phyloP scores from a whole-genome alignment of 2,888 invertebrate genomes.

The Epiperipatus broadwayi region DNA sequence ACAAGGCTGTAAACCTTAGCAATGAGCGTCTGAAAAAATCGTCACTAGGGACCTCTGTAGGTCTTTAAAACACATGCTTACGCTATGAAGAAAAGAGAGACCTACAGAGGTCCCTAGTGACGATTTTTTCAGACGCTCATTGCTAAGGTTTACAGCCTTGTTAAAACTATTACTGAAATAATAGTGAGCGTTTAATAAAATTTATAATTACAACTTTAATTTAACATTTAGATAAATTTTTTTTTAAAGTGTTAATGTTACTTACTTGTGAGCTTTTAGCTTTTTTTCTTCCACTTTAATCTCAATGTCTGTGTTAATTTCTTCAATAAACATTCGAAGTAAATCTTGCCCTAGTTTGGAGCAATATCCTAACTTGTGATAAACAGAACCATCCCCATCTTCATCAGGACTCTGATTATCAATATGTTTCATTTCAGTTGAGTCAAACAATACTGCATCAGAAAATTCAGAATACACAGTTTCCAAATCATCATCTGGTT shows the following conservation, averaged over 20 bases:
- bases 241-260: background rate
- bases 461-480: slow-evolving; percentile 17
- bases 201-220: no score
- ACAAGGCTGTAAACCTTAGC: no score
- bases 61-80: no score
- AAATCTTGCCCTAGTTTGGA: slow-evolving; percentile 62
- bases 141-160: no score
- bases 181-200: no score
- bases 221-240: background rate
- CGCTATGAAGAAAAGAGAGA: no score
- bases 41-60: no score
- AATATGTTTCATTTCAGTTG: slow-evolving; percentile 13
- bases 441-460: slow-evolving; percentile 15
- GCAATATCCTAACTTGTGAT: slow-evolving; percentile 25
- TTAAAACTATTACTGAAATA: no score
- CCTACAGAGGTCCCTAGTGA: no score
- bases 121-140: no score
- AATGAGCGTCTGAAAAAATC: no score
- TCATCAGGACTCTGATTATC: slow-evolving; percentile 14
- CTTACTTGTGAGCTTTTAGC: slow-evolving; percentile 59
- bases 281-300: slow-evolving; percentile 62
- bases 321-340: slow-evolving; percentile 71
- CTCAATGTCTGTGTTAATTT: slow-evolving; percentile 68
- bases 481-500: slow-evolving; percentile 17
- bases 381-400: background rate